Base-by-base conservation (phyloP, 2,113 vertebrate genomes). In the Isichthys henryi region DNA sequence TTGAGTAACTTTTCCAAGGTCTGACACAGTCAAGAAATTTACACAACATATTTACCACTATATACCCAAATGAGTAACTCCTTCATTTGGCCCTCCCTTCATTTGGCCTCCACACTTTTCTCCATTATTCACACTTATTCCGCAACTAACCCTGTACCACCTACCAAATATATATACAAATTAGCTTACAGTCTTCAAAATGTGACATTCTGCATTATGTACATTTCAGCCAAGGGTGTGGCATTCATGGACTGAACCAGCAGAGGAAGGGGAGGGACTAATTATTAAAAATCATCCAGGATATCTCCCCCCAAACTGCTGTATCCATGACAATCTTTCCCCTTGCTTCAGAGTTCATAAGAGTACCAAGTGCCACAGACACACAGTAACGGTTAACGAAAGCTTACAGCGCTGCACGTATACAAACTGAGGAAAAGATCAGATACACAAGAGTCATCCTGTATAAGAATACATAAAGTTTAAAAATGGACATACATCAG, bases 121-220 rank as follows among this genome's bases (percentile, higher is more conserved):
- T 15, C 15, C 49, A 49, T 53, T n/a, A 53, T 50, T 87, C 85
- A 87, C 3, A 52, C n/a, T 48, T 45, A 48, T 84, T 48, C 17
- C 11, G 19, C 19, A 45, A 49, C 43, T 23, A 86, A 6, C 83
- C 39, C 83, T 27, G 4, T 13, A 50, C 45, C 46, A 15, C 31
- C 45, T 7, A 49, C n/a, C 43, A 50, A 49, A 86, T 8, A 80
- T 80, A 80, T 84, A 87, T 43, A 48, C 85, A 87, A 53, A 87
- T 87, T 53, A 35, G 49, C 85, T 87, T 56, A 52, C 50, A 53
- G 85, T 87, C 50, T 9, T 46, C n/a, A 87, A 84, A 52, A 87
- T 53, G n/a, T 53, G 10, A 19, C n/a, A 48, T 19, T 86, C 49
- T 87, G 8, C 1, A 86, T 31, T 52, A 86, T 86, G 15, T 53